Percentiles rank a stretch among this genome's conserved stretches.
Evolutionary conservation across 2,113 vertebrate genomes (phyloP).

Genomic region (Zosterops hypoxanthus): DNA sequence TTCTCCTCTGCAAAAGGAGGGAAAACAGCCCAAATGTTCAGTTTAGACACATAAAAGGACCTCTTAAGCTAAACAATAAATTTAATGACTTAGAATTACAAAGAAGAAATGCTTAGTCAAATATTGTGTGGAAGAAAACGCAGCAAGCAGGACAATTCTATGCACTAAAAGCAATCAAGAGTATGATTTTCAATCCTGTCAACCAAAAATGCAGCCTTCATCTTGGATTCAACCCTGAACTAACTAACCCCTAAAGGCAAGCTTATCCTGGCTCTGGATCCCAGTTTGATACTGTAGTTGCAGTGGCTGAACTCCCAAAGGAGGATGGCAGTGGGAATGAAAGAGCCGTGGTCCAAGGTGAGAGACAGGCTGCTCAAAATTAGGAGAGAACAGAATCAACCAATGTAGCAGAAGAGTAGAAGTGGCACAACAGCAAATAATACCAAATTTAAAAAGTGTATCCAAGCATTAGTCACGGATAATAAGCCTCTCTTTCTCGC

Average conservation of each 20-base stretch:
- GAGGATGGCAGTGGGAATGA: not conserved
- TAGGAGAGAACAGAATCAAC: not conserved
- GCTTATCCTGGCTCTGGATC: not conserved
- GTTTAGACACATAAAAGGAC: not conserved
- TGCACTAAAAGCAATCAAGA: not conserved
- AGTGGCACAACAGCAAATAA: not conserved
- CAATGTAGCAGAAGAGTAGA: fast-evolving
- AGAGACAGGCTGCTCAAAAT: not conserved
- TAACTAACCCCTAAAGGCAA: not conserved
- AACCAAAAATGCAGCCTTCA: not conserved
- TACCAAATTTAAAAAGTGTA: not conserved
- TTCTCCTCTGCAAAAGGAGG: not conserved
- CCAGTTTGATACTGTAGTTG: not conserved
- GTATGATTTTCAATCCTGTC: not conserved
- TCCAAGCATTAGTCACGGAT: not conserved
- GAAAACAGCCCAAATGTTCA: not conserved
- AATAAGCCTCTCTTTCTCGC: not conserved
- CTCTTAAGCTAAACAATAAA: not conserved
- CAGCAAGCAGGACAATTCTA: not conserved
- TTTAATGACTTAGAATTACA: not conserved
- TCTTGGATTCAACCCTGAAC: not conserved
- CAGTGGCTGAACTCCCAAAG: not conserved
- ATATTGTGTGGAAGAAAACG: not conserved
- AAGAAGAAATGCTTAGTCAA: not conserved
- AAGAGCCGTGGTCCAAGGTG: not conserved